Conservation (phyloP, 2,113 vertebrate species). For the Oreocharis arfaki region DNA sequence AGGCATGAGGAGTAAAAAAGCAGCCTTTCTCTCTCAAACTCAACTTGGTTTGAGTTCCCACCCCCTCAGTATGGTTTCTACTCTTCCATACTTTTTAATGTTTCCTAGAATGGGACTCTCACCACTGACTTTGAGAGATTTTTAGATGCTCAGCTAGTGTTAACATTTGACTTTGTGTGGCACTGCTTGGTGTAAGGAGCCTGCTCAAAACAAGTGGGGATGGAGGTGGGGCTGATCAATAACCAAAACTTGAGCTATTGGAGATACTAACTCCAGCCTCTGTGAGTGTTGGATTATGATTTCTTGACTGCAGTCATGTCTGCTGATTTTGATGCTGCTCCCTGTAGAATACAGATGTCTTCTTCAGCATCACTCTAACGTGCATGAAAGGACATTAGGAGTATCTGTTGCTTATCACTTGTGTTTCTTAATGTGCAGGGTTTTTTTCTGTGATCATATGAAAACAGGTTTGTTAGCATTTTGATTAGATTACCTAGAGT, state of each 20-base stretch:
- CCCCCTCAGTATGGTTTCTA: background rate
- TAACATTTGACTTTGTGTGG: background rate
- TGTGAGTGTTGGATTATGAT: background rate
- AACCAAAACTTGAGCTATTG: background rate
- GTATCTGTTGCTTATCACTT: background rate
- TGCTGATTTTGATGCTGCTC: background rate
- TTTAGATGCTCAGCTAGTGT: background rate
- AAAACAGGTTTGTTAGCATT: background rate
- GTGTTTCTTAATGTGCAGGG: background rate
- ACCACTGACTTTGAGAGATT: background rate
- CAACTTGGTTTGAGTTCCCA: background rate
- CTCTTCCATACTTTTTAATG: background rate
- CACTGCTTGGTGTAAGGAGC: background rate
- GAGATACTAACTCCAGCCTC: background rate
- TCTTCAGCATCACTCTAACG: background rate
- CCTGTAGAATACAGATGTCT: background rate
- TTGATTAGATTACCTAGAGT: conserved; percentile 15
- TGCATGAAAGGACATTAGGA: background rate
- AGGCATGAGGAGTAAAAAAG: background rate
- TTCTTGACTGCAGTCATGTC: background rate
- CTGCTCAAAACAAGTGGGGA: background rate
- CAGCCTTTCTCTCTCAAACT: background rate
- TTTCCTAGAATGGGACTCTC: background rate
- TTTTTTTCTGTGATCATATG: background rate
- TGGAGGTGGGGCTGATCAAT: background rate